Evolutionary conservation across 2,888 invertebrate species (phyloP).

Genomic region (Podotricha telesiphe): DNA sequence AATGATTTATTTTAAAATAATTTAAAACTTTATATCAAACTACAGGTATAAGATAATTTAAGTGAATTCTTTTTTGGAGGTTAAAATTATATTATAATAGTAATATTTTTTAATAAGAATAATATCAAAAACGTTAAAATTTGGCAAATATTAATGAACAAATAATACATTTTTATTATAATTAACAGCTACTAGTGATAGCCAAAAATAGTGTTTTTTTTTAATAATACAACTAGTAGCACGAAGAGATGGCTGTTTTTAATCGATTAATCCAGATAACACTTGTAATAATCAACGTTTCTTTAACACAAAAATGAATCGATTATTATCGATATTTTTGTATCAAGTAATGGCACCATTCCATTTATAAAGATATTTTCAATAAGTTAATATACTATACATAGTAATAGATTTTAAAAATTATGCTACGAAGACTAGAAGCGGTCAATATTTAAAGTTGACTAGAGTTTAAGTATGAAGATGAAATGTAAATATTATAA

Average conservation of each 20-base stretch:
- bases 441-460: conserved; percentile 6
- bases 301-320: no score
- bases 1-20: not conserved
- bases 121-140: not conserved
- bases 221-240: no score
- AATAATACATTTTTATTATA: not conserved
- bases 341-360: not conserved
- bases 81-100: not conserved
- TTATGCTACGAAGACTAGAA: conserved; percentile 22
- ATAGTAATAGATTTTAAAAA: not conserved
- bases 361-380: not conserved
- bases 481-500: conserved; percentile 1
- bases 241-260: no score
- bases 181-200: conserved; percentile 2
- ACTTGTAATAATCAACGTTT: no score
- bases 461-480: conserved; percentile 20
- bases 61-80: not conserved
- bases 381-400: not conserved
- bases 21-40: not conserved
- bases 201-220: not conserved
- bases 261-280: no score
- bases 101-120: not conserved
- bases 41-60: not conserved
- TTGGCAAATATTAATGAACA: not conserved
- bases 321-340: not conserved